Percentiles rank a stretch among this genome's conserved stretches.
phyloP scores from a whole-genome alignment of 2,888 invertebrate genomes.

The Caenorhabditis uteleia region DNA sequence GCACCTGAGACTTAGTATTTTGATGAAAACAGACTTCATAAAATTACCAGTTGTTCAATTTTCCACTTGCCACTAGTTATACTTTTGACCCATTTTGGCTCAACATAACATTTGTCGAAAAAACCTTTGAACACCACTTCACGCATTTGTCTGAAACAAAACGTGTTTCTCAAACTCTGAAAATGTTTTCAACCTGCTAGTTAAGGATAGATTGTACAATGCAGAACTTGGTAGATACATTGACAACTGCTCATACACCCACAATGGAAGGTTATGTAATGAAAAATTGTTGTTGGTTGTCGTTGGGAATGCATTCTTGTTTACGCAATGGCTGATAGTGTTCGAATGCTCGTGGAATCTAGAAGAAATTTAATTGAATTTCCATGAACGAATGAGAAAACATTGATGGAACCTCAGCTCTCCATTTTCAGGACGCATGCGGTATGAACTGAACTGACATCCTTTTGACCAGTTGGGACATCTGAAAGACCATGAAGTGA shows the following conservation, averaged over 20 bases:
- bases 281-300: neutral
- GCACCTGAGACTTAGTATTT: conserved; percentile 5
- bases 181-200: conserved; percentile 3
- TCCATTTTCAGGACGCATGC: conserved; percentile 9
- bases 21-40: conserved; percentile 8
- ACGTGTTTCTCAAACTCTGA: neutral
- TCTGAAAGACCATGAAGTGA: conserved; percentile 5
- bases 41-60: too few species aligned
- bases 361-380: neutral
- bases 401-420: conserved; percentile 13
- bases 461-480: conserved; percentile 47
- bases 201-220: conserved; percentile 24
- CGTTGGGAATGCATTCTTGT: neutral
- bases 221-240: conserved; percentile 37
- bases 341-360: conserved; percentile 11
- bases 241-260: conserved; percentile 16
- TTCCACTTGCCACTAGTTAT: conserved; percentile 10
- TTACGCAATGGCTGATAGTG: conserved; percentile 3
- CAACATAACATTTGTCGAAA: conserved; percentile 15
- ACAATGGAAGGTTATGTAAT: conserved; percentile 26
- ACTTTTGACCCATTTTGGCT: conserved; percentile 28
- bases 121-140: conserved; percentile 16
- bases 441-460: conserved; percentile 14
- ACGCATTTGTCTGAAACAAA: conserved; percentile 19
- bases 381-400: neutral